Evolutionary conservation across 1,140 invertebrate species (phyloP), one percentile per base, ranked within the genome.

Genomic region (Leptopilina boulardi): DNA sequence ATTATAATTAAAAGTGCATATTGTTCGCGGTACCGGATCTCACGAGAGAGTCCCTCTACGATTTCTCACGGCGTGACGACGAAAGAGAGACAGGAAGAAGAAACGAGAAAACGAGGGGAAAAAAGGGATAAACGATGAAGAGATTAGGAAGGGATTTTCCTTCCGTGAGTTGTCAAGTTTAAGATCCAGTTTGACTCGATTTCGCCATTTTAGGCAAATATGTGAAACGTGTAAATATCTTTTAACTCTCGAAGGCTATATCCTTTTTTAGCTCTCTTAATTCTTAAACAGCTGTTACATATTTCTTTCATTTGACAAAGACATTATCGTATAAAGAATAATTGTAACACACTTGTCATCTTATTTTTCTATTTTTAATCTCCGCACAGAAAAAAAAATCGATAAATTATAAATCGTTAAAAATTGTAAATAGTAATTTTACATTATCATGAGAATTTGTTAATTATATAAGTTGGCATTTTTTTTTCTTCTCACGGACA

Each of bases 1-100:
- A 87, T 89, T 86, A 85, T 89, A 90, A 90, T 90, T 89, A 90
- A 90, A 89, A 86, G 83, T 82, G 81, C 71, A 81, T 83, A 89
- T 89, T 89, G 88, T 89, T 87, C 82, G 70, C 75, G 70, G 79
- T 81, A 79, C 70, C 77, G 80, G 72, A 77, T 89, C 87, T 79
- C 88, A 87, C 83, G 88, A 84, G 77, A 80, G 82, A 73, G 81
- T 81, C 83, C 84, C 86, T 18, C 47, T 51, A 76, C 84, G 75
- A 77, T 83, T 89, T 89, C 88, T 87, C 88, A 88, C 88, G 85
- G 80, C 80, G 80, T 79, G 82, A 85, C 81, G 81, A n/a, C n/a
- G n/a, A n/a, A 82, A 82, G 76, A 77, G 74, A 9, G 5, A 9
- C 76, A 66, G 26, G 26, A 66, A 34, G 23, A 66, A 66, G 59